phyloP scores from a whole-genome alignment of 2,888 invertebrate species.

The Argyra leucocephala region DNA sequence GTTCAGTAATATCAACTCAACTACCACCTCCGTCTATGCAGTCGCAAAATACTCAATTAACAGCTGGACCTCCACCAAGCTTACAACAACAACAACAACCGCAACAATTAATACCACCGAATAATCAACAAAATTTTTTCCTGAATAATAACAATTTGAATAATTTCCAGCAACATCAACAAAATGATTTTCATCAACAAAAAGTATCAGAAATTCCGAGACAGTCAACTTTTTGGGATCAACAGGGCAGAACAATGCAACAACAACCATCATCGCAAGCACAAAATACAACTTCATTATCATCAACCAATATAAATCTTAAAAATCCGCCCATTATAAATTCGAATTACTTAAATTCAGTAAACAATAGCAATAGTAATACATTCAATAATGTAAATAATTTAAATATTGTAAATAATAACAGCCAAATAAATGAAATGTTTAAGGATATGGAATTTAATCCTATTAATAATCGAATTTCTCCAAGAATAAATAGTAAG shows the following conservation, averaged over 20 bases:
- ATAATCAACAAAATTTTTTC: slow-evolving; percentile 2
- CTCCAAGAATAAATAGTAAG: slow-evolving; percentile 15
- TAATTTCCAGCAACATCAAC: slow-evolving; percentile 21
- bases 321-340: slow-evolving; percentile 22
- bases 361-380: slow-evolving; percentile 17
- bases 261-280: slow-evolving; percentile 14
- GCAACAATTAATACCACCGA: slow-evolving; percentile 19
- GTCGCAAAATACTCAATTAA: slow-evolving; percentile 11
- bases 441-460: slow-evolving; percentile 23
- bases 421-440: slow-evolving; percentile 18
- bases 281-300: slow-evolving; percentile 22
- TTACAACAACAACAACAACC: slow-evolving; percentile 11
- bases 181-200: slow-evolving; percentile 14
- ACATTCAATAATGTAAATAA: slow-evolving; percentile 7
- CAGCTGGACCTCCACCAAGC: slow-evolving; percentile 10
- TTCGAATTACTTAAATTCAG: slow-evolving; percentile 22
- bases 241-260: slow-evolving; percentile 18
- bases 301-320: slow-evolving; percentile 23
- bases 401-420: neutral
- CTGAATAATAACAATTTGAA: slow-evolving; percentile 27
- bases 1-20: slow-evolving; percentile 7
- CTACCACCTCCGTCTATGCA: neutral
- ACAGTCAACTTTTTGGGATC: slow-evolving; percentile 23
- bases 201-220: slow-evolving; percentile 21
- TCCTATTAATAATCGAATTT: slow-evolving; percentile 18